These are phyloP conservation scores for Ceryle rudis DNA, from an alignment of 2,797 vertebrate genomes.

Conservation along the genomic window DNA sequence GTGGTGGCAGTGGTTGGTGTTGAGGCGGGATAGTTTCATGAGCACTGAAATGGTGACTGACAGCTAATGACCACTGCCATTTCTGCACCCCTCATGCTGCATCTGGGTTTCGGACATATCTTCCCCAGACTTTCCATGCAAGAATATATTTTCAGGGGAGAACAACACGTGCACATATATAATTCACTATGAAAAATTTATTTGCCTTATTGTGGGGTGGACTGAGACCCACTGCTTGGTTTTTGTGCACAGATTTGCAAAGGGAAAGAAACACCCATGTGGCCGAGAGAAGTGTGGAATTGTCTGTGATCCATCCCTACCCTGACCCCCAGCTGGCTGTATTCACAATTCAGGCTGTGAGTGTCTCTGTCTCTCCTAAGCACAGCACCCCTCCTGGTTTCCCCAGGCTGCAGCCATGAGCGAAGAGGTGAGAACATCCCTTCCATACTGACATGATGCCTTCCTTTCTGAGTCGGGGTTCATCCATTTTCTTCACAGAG, in stretches of 20 bases:
- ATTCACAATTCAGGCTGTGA: neutral
- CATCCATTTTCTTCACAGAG: neutral
- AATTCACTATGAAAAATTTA: neutral
- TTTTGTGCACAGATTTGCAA: neutral
- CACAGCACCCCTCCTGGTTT: neutral
- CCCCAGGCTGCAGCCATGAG: neutral
- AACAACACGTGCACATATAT: neutral
- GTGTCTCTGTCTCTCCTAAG: neutral
- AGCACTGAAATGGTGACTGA: neutral
- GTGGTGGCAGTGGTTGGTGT: slow-evolving; percentile 12
- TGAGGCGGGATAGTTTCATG: neutral
- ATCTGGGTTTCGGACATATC: neutral
- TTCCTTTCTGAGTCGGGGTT: neutral
- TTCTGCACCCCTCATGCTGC: rapidly evolving
- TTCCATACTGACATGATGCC: neutral
- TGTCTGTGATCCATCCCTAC: neutral
- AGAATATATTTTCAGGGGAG: neutral
- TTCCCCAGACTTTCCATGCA: neutral
- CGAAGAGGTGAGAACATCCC: neutral
- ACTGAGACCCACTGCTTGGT: neutral
- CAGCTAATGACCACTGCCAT: neutral
- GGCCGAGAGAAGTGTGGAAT: neutral
- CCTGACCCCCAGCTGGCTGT: neutral
- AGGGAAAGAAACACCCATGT: neutral
- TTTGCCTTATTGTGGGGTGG: neutral